Conservation (phyloP, 2,888 invertebrate species). For the Trichogramma dendrolimi region DNA sequence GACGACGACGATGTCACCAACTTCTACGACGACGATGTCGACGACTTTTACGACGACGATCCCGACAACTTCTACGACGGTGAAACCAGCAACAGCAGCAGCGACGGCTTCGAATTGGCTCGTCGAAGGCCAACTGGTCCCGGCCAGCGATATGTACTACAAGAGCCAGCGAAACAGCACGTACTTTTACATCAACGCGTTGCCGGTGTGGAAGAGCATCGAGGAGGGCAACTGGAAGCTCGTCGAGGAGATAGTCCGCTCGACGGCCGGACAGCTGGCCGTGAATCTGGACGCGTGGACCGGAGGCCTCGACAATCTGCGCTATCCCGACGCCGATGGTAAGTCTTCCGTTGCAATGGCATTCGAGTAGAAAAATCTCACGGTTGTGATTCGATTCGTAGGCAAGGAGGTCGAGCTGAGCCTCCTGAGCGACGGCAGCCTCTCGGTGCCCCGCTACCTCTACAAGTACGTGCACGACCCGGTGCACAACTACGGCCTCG, state of each 20-base stretch:
- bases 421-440: neutral
- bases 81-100: neutral
- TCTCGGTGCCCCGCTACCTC: constrained; percentile 58
- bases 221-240: constrained; percentile 51
- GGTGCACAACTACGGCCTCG: constrained; percentile 55
- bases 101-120: constrained; percentile 38
- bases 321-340: neutral
- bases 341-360: neutral
- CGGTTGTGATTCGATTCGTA: neutral
- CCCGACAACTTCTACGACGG: no score
- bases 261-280: constrained; percentile 34
- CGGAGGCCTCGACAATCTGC: constrained; percentile 9
- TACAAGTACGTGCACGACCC: constrained; percentile 62
- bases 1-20: no score
- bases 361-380: neutral
- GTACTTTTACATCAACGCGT: constrained; percentile 57
- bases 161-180: constrained; percentile 55
- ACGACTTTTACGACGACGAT: no score
- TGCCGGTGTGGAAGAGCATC: constrained; percentile 55
- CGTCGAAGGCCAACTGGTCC: constrained; percentile 56
- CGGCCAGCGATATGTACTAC: constrained; percentile 56
- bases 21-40: no score
- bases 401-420: neutral
- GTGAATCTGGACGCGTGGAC: constrained; percentile 20
- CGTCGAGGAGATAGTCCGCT: constrained; percentile 44